Evolutionary conservation across 1,140 invertebrate species (phyloP).

Genomic region (Atta texana): DNA sequence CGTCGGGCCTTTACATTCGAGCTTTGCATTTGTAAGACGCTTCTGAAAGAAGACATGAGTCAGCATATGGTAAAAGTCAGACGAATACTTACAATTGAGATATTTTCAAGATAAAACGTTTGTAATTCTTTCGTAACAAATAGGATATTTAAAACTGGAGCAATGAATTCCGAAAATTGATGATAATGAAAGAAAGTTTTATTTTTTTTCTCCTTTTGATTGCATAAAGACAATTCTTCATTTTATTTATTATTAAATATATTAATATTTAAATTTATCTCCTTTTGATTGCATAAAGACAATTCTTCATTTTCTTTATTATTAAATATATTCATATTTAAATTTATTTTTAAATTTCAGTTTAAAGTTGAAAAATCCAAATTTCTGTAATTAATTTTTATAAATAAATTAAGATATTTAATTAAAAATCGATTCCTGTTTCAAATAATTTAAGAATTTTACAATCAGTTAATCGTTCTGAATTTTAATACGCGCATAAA

Average conservation of each 20-base stretch:
- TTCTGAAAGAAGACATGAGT: conserved; percentile 26
- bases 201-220: not conserved
- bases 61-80: conserved; percentile 28
- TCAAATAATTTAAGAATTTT: not conserved
- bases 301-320: not conserved
- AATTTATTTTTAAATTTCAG: not conserved
- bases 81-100: not conserved
- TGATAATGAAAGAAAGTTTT: not conserved
- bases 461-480: not conserved
- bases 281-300: not conserved
- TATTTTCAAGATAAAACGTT: conserved; percentile 8
- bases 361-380: not conserved
- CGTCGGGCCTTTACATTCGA: conserved; percentile 19
- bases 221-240: not conserved
- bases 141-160: not conserved
- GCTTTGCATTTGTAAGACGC: conserved; percentile 54
- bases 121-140: not conserved
- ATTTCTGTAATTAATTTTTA: not conserved
- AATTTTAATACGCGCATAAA: not conserved
- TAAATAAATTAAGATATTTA: not conserved
- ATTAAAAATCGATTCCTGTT: not conserved
- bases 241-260: conserved; percentile 3
- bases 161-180: not conserved
- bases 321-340: not conserved
- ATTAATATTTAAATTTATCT: not conserved